Evolutionary conservation across 2,888 invertebrate species (phyloP).

Genomic region (Cephus runcator): DNA sequence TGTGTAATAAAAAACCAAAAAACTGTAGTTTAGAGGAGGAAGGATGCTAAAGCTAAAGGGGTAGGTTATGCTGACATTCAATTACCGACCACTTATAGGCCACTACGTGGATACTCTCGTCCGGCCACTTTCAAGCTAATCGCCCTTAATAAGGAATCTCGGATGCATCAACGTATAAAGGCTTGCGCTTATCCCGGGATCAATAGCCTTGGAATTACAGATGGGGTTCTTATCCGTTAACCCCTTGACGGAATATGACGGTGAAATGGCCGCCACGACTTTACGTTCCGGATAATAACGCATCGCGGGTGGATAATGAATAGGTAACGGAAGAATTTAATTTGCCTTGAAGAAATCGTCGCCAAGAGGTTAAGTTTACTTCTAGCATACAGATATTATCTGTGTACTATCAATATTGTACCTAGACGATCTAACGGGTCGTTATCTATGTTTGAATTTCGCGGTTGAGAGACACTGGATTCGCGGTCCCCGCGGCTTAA

Average conservation of each 20-base stretch:
- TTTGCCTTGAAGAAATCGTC: not conserved
- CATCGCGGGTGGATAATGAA: not conserved
- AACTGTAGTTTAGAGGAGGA: not conserved
- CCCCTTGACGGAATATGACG: not conserved
- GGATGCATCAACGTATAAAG: slow-evolving; percentile 18
- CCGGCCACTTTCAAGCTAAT: slow-evolving; percentile 37
- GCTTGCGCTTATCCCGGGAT: not conserved
- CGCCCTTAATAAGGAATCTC: slow-evolving; percentile 41
- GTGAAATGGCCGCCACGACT: not conserved
- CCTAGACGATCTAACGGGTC: not conserved
- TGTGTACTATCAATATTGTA: not conserved
- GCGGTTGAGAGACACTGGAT: slow-evolving; percentile 47
- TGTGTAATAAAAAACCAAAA: not conserved
- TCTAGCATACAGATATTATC: not conserved
- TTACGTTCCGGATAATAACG: not conserved
- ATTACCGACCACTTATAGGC: slow-evolving; percentile 37
- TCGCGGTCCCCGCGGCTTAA: slow-evolving; percentile 48
- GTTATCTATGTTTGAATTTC: not conserved
- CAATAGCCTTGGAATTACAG: not conserved
- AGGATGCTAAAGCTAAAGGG: not conserved
- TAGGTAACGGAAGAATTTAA: not conserved
- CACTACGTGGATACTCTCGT: slow-evolving; percentile 32
- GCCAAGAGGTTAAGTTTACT: not conserved
- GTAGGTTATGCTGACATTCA: slow-evolving; percentile 37
- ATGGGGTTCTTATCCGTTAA: not conserved